Evolutionary conservation across 2,797 vertebrate species (phyloP).

Genomic region (Falco peregrinus): DNA sequence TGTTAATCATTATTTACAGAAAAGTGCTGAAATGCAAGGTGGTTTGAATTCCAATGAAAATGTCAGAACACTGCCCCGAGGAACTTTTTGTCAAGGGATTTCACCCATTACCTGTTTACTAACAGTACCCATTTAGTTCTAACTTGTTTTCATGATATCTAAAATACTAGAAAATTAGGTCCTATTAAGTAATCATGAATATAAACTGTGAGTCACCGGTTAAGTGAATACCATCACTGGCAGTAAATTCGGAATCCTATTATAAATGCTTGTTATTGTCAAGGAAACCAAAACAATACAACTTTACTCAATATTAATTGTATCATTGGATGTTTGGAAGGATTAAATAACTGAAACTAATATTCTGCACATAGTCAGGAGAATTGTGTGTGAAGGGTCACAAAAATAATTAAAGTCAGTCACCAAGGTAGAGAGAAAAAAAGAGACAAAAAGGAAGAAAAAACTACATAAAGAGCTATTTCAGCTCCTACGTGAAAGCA

Average conservation of each 20-base stretch:
- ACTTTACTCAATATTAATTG: conserved; percentile 45
- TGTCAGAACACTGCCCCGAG: neutral
- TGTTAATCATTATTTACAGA: conserved; percentile 63
- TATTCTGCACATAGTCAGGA: neutral
- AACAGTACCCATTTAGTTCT: neutral
- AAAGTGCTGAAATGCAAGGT: conserved; percentile 14
- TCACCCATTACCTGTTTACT: conserved; percentile 57
- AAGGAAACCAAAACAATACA: conserved; percentile 45
- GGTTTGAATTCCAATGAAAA: conserved; percentile 38
- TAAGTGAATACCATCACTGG: conserved; percentile 48
- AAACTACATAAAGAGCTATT: neutral
- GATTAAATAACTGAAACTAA: conserved; percentile 17
- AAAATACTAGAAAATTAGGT: conserved; percentile 66
- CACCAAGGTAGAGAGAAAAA: neutral
- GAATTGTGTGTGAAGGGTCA: neutral
- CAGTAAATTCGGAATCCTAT: conserved; percentile 55
- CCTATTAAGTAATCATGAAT: conserved; percentile 64
- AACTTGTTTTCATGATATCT: conserved; percentile 53
- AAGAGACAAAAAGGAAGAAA: neutral
- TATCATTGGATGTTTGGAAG: neutral
- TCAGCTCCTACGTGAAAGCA: conserved; percentile 39
- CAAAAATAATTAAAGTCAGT: conserved; percentile 31
- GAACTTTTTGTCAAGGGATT: neutral
- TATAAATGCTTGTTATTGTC: conserved; percentile 35
- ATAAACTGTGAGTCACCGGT: conserved; percentile 60